These are phyloP conservation scores for Drosophila pachea DNA, from an alignment of 1,140 invertebrate species.

Conservation along the genomic window DNA sequence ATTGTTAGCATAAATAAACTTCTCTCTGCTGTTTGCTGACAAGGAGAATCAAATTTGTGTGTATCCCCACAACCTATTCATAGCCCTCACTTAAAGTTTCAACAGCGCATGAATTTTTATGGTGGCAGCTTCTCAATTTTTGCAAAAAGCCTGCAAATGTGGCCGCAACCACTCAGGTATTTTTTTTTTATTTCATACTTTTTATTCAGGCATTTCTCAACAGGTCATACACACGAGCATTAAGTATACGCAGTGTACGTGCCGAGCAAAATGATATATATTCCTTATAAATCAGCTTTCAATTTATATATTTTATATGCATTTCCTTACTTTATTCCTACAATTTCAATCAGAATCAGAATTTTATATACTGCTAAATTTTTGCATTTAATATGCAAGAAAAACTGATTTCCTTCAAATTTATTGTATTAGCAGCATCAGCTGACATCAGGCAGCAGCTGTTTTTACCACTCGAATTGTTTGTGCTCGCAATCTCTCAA, in stretches of 20 bases:
- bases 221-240: slow-evolving; percentile 1
- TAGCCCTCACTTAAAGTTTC: slow-evolving; percentile 48
- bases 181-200: slow-evolving; percentile 16
- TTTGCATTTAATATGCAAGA: too few relatives aligned
- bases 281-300: too few relatives aligned
- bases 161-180: slow-evolving; percentile 17
- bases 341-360: neutral
- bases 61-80: slow-evolving; percentile 4
- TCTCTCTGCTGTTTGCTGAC: too few relatives aligned
- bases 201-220: slow-evolving; percentile 20
- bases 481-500: slow-evolving; percentile 11
- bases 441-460: neutral
- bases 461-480: neutral
- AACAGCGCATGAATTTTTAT: slow-evolving; percentile 54
- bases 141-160: neutral
- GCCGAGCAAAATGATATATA: neutral
- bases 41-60: slow-evolving; percentile 26
- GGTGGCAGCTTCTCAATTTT: slow-evolving; percentile 22
- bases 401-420: neutral
- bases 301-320: neutral
- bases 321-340: too few relatives aligned
- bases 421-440: slow-evolving; percentile 8
- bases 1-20: too few relatives aligned
- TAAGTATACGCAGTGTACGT: slow-evolving; percentile 24
- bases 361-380: too few relatives aligned